phyloP scores from a whole-genome alignment of 1,140 invertebrate species.

The Drosophila busckii region DNA sequence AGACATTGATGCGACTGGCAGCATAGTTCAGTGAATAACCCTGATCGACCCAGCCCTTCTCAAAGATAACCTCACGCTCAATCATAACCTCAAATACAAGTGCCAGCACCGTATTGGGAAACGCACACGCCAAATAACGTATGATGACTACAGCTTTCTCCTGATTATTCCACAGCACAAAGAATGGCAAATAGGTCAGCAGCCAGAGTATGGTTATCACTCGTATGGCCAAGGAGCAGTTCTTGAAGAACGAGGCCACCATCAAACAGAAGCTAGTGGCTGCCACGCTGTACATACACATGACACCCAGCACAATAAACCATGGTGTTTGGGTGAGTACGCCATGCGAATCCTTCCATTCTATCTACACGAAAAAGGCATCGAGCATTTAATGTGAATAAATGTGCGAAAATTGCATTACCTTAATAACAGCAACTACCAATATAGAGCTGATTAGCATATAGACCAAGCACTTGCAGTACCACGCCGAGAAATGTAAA shows the following conservation, averaged over 20 bases:
- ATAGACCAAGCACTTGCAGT: slow-evolving; percentile 22
- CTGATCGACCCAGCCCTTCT: slow-evolving; percentile 2
- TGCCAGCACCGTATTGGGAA: slow-evolving; percentile 44
- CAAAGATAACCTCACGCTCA: slow-evolving; percentile 35
- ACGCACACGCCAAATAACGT: slow-evolving; percentile 12
- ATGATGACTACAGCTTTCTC: background rate
- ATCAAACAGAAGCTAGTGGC: slow-evolving; percentile 27
- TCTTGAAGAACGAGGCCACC: slow-evolving; percentile 46
- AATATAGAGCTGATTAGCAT: slow-evolving; percentile 12
- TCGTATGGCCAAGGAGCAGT: slow-evolving; percentile 18
- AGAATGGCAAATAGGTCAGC: slow-evolving; percentile 39
- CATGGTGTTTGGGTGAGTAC: slow-evolving; percentile 40
- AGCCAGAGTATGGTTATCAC: slow-evolving; percentile 42
- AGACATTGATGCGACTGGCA: background rate
- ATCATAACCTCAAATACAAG: slow-evolving; percentile 26
- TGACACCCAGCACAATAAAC: slow-evolving; percentile 21
- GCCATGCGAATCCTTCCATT: slow-evolving; percentile 31
- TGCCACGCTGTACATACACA: slow-evolving; percentile 33
- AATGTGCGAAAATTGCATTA: slow-evolving; percentile 1
- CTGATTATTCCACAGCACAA: slow-evolving; percentile 38
- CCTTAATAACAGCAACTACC: slow-evolving; percentile 27
- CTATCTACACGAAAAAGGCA: slow-evolving; percentile 31
- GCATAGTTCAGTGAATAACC: slow-evolving; percentile 4
- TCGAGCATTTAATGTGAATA: background rate
- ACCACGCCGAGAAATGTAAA: slow-evolving; percentile 44